Base-by-base conservation (phyloP, 2,888 invertebrate genomes). In the Lingula anatina region DNA sequence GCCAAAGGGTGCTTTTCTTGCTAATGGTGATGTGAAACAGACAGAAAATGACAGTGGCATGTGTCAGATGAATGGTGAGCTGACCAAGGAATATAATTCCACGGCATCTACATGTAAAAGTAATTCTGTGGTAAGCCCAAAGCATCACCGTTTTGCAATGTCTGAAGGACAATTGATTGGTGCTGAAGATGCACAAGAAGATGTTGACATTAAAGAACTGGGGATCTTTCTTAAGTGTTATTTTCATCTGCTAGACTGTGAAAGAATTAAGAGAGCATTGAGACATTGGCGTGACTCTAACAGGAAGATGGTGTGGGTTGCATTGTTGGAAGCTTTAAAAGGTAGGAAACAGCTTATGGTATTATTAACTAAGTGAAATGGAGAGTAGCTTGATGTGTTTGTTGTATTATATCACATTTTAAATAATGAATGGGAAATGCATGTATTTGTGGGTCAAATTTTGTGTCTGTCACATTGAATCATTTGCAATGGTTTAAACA, bases 181-280 rank as follows among this genome's bases (percentile, higher is more conserved):
- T 24, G 23, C 18, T 42, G 2, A n/a, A 9, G n/a, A 25, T 36
- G 43, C 42, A 26, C 35, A 9, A 23, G 50, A 46, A 15, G 20
- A 21, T 23, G 40, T 46, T 18, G 60, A 60, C 31, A 21, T n/a
- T n/a, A n/a, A 43, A 7, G 49, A 56, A 39, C 44, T 58, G 39
- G 55, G 61, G n/a, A 47, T 58, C 46, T 64, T 64, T 53, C 50
- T 61, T 9, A 50, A 60, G 46, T 55, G 60, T 21, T 61, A 63
- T 47, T 65, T 57, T 47, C 60, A 59, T 26, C 57, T 56, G 31
- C 44, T 67, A 12, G 46, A 51, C 41, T 46, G 52, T n/a, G 43
- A 49, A 18, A 49, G 41, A 27, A 40, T 64, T 12, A 51, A 57
- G 35, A 46, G 47, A 7, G 42, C 39, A 24, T 15, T 56, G 44